These are phyloP conservation scores for Polylopha cassiicola DNA, from an alignment of 2,888 invertebrate genomes.

Conservation along the genomic window DNA sequence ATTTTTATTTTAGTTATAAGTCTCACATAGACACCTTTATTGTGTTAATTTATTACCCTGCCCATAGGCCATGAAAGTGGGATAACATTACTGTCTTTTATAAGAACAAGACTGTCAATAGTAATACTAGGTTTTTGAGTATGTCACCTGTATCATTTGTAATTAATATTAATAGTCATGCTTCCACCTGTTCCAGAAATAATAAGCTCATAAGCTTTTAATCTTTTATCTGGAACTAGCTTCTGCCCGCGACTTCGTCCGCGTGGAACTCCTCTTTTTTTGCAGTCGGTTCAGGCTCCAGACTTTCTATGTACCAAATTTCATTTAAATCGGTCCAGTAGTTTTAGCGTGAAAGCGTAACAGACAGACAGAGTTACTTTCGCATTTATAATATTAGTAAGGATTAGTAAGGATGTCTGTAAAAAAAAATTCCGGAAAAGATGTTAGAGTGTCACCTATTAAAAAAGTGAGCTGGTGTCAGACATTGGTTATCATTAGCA, in stretches of 20 bases:
- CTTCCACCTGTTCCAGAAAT: conserved; percentile 22
- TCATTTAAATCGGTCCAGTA: too few relatives aligned
- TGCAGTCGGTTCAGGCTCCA: too few relatives aligned
- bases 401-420: too few relatives aligned
- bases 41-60: neutral
- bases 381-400: too few relatives aligned
- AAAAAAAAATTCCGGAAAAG: neutral
- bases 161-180: conserved; percentile 15
- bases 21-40: neutral
- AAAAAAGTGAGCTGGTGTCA: conserved; percentile 23
- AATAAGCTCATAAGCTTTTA: conserved; percentile 3
- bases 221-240: conserved; percentile 6
- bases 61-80: neutral
- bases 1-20: neutral
- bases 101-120: neutral
- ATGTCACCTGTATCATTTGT: conserved; percentile 15
- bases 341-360: too few relatives aligned
- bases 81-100: neutral
- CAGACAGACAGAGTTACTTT: too few relatives aligned
- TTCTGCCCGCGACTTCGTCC: too few relatives aligned
- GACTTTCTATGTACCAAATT: too few relatives aligned
- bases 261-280: too few relatives aligned
- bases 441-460: conserved; percentile 7
- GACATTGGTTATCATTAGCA: conserved; percentile 17
- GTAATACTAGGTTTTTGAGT: conserved; percentile 6